These are phyloP conservation scores for Lindbergichthys nudifrons DNA, from an alignment of 2,797 vertebrate genomes.

Conservation along the genomic window DNA sequence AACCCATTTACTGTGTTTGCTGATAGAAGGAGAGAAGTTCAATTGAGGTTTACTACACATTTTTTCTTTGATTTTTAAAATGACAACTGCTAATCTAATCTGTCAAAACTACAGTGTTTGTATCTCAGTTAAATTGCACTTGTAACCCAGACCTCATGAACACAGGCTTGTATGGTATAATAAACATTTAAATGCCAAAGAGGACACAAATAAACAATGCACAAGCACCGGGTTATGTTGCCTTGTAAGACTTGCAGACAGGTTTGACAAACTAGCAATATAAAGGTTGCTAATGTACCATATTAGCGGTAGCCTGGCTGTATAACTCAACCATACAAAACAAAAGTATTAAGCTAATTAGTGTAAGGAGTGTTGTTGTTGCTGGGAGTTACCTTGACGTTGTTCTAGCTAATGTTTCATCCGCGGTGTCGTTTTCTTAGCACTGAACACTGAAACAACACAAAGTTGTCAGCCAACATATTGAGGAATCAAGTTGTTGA, in stretches of 20 bases:
- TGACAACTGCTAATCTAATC: background rate
- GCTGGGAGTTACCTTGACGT: slow-evolving; percentile 64
- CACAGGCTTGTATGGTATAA: background rate
- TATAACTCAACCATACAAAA: background rate
- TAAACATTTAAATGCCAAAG: background rate
- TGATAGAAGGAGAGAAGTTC: slow-evolving; percentile 7
- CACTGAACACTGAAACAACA: slow-evolving; percentile 6
- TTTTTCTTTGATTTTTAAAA: background rate
- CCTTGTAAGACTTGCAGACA: background rate
- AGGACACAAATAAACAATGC: background rate
- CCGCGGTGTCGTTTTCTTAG: slow-evolving; percentile 32
- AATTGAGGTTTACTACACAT: background rate
- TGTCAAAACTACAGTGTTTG: background rate
- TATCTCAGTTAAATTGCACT: slow-evolving; percentile 5
- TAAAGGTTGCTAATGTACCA: background rate
- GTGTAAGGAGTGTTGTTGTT: background rate
- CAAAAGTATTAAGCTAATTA: slow-evolving; percentile 20
- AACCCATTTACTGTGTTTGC: slow-evolving; percentile 15
- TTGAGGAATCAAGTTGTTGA: slow-evolving; percentile 2
- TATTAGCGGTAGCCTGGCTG: too few relatives aligned
- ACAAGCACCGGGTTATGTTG: background rate
- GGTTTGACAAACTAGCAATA: background rate
- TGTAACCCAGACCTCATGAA: background rate
- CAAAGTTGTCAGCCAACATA: slow-evolving; percentile 30
- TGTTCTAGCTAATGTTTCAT: slow-evolving; percentile 55